phyloP scores from a whole-genome alignment of 2,113 vertebrate species.

The Phycodurus eques region DNA sequence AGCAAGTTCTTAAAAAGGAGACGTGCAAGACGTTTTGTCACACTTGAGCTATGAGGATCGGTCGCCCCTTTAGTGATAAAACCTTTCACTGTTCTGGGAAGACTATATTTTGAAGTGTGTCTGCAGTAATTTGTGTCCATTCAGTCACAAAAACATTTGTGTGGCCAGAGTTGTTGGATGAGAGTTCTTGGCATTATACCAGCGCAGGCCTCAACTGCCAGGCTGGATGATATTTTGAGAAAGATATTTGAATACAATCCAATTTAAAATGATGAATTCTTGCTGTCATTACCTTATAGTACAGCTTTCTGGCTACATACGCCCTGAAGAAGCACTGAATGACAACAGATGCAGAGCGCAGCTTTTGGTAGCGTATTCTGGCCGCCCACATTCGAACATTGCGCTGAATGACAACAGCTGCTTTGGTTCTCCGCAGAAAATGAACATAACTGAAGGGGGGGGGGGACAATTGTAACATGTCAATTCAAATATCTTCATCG shows the following conservation, averaged over 20 bases:
- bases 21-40: not conserved
- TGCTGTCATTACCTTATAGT: constrained; percentile 75
- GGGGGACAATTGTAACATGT: not conserved
- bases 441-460: constrained; percentile 74
- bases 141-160: not conserved
- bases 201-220: too few relatives aligned
- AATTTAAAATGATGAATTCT: not conserved
- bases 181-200: too few relatives aligned
- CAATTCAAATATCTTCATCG: not conserved
- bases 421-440: constrained; percentile 82
- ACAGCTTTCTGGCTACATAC: constrained; percentile 79
- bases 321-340: constrained; percentile 84
- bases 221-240: too few relatives aligned
- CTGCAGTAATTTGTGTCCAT: not conserved
- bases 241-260: too few relatives aligned
- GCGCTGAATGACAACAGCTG: constrained; percentile 84
- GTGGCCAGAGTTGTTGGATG: not conserved
- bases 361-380: constrained; percentile 72
- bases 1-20: not conserved
- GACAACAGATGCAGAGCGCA: constrained; percentile 73
- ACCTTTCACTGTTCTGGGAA: not conserved
- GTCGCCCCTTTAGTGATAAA: not conserved
- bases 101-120: not conserved
- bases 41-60: not conserved
- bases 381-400: constrained; percentile 82